Evolutionary conservation across 2,888 invertebrate species (phyloP).

Genomic region (Phortica okadai): DNA sequence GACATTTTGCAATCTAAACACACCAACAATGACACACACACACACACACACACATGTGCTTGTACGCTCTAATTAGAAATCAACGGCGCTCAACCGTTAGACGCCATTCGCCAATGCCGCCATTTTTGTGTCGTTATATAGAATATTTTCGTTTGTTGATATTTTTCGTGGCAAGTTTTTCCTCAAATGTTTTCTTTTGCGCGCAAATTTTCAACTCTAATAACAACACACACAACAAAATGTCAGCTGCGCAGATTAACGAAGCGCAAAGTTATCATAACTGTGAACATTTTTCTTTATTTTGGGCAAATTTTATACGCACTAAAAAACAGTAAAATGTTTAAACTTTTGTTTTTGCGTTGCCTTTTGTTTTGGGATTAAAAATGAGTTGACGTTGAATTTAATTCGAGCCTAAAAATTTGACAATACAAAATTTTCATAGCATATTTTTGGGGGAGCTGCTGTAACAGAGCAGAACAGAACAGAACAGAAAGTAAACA

Average conservation of each 20-base stretch:
- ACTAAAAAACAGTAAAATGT: constrained; percentile 52
- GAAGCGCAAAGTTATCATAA: constrained; percentile 73
- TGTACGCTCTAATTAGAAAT: constrained; percentile 13
- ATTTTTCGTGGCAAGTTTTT: constrained; percentile 1
- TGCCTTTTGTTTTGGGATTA: constrained; percentile 16
- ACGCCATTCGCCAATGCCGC: neutral
- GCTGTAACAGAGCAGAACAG: neutral
- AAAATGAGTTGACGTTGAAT: neutral
- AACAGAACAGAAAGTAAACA: neutral
- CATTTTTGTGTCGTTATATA: constrained; percentile 11
- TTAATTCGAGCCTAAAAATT: neutral
- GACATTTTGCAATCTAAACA: constrained; percentile 22
- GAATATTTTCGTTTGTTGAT: neutral
- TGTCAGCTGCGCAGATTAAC: constrained; percentile 71
- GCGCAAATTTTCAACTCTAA: neutral
- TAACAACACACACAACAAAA: constrained; percentile 42
- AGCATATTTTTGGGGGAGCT: neutral
- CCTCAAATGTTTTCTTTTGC: constrained; percentile 2
- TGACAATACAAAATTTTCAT: constrained; percentile 9
- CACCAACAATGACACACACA: neutral
- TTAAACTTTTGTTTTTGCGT: neutral
- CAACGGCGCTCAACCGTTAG: neutral
- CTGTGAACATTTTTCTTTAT: constrained; percentile 29
- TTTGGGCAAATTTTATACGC: constrained; percentile 39
- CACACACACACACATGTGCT: neutral